Conservation (phyloP, 2,797 vertebrate genomes). For the Pipistrellus pipistrellus region DNA sequence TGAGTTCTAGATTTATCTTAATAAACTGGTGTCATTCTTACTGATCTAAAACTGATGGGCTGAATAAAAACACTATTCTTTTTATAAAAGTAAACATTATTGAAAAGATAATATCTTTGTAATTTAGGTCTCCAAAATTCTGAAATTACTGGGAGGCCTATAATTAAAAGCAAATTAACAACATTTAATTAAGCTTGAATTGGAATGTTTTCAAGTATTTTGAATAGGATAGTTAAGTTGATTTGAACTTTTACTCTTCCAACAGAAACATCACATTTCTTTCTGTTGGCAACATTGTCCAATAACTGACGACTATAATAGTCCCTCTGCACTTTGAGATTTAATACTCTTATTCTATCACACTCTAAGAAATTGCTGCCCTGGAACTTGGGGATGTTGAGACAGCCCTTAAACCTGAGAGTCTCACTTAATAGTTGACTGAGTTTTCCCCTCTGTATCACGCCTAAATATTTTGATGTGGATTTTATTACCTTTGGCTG, state of each 20-base stretch:
- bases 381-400: slow-evolving; percentile 67
- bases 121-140: slow-evolving; percentile 27
- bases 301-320: slow-evolving; percentile 65
- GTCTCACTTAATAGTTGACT: slow-evolving; percentile 68
- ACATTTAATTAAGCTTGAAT: slow-evolving; percentile 63
- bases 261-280: slow-evolving; percentile 78
- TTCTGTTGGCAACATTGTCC: slow-evolving; percentile 76
- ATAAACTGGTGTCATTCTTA: slow-evolving; percentile 31
- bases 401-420: slow-evolving; percentile 74
- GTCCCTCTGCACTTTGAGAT: slow-evolving; percentile 70
- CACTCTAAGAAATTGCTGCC: slow-evolving; percentile 65
- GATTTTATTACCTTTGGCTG: slow-evolving; percentile 77
- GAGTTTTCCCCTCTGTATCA: slow-evolving; percentile 56
- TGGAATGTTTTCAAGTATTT: slow-evolving; percentile 68
- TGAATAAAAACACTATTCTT: slow-evolving; percentile 41
- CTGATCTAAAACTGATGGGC: background rate
- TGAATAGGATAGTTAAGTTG: slow-evolving; percentile 60
- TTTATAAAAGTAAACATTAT: background rate
- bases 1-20: background rate
- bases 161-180: slow-evolving; percentile 68
- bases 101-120: slow-evolving; percentile 24
- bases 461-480: slow-evolving; percentile 76
- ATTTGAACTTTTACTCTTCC: slow-evolving; percentile 65
- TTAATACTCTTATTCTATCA: slow-evolving; percentile 70
- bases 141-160: slow-evolving; percentile 10